Evolutionary conservation across 2,888 invertebrate species (phyloP), one percentile per base, ranked within the genome.

Genomic region (Cybosia mesomella): DNA sequence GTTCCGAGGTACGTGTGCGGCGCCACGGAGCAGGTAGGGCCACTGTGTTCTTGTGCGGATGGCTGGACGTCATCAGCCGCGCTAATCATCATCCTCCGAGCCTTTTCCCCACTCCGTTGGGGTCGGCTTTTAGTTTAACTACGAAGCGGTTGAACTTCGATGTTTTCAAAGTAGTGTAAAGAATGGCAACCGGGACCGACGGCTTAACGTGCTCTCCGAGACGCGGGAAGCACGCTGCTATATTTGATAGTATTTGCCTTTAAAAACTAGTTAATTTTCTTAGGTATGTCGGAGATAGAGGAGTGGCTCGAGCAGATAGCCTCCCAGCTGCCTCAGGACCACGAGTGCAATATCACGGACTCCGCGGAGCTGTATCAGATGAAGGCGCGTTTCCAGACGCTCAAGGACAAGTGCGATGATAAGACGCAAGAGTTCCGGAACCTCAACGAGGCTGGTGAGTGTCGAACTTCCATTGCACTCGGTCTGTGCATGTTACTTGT

Each of bases 371-470:
- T 97, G 43, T 97, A 97, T 86, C 96, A 96, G 81, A 95, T 97
- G 83, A 97, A 97, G 83, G 95, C 96, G 7, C 96, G 96, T 80
- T 97, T 97, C 88, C 97, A 97, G 87, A 89, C 95, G 22, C 92
- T 97, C 36, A 97, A 97, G 87, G 97, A 97, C 75, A 95, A 96
- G 77, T 96, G 97, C 81, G 97, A 97, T 83, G 95, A 95, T 18
- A 96, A 96, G 79, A 96, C 97, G 32, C 94, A 95, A 39, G 96
- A 96, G 78, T 97, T 97, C 85, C 93, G 97, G 18, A 95, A 96
- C 79, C 93, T 97, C 61, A 97, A 97, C 86, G 97, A 97, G 83
- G 94, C 96, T 61, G 96, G 96, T 89, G 83, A 87, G 87, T 64
- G 32, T 3, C 0, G 18, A 10, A 34, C 9, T 4, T 1, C 18